phyloP scores from a whole-genome alignment of 2,888 invertebrate genomes.

The Serrognathus titanus region DNA sequence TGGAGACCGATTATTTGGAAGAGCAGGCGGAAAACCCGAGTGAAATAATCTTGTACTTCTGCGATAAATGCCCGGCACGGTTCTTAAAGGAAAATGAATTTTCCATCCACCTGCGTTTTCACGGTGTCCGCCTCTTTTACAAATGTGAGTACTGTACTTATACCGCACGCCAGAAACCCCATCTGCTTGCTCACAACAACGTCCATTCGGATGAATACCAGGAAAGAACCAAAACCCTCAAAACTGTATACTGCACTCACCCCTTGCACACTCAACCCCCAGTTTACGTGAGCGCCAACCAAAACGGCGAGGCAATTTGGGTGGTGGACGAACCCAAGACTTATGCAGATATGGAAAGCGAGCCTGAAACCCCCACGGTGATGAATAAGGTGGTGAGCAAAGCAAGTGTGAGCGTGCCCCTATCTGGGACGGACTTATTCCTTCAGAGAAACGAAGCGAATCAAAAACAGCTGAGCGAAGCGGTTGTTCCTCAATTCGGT shows the following conservation, averaged over 20 bases:
- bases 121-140: slow-evolving; percentile 60
- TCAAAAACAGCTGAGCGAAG: slow-evolving; percentile 50
- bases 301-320: slow-evolving; percentile 46
- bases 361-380: neutral
- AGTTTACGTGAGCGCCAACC: slow-evolving; percentile 43
- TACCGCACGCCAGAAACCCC: slow-evolving; percentile 66
- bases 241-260: slow-evolving; percentile 63
- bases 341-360: slow-evolving; percentile 24
- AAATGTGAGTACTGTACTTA: slow-evolving; percentile 77
- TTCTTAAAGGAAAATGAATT: slow-evolving; percentile 75
- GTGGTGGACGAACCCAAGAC: slow-evolving; percentile 21
- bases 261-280: slow-evolving; percentile 63
- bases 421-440: slow-evolving; percentile 65
- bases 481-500: slow-evolving; percentile 65
- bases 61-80: slow-evolving; percentile 79
- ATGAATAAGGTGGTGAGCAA: slow-evolving; percentile 26
- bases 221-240: slow-evolving; percentile 67
- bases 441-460: slow-evolving; percentile 60
- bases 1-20: slow-evolving; percentile 20
- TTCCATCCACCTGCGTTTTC: slow-evolving; percentile 68
- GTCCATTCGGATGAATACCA: slow-evolving; percentile 79
- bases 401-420: slow-evolving; percentile 50
- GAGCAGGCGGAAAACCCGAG: slow-evolving; percentile 28
- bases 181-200: slow-evolving; percentile 64
- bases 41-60: slow-evolving; percentile 62